Evolutionary conservation across 2,113 vertebrate genomes (phyloP).

Genomic region (Neolamprologus variostigma): DNA sequence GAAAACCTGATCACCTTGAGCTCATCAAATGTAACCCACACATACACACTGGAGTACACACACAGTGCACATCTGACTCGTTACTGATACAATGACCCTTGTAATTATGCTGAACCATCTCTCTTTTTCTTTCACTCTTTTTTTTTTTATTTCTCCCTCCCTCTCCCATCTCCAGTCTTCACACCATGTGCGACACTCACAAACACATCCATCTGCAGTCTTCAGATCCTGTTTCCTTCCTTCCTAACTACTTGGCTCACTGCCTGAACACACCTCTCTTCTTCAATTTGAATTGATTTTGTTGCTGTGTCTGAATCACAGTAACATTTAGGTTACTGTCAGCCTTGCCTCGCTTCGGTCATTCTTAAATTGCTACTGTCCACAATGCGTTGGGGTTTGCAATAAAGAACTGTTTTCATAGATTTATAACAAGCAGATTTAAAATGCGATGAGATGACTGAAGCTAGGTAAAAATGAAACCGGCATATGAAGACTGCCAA

Average conservation of each 20-base stretch:
- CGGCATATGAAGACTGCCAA: not conserved
- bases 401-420: not conserved
- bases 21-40: not conserved
- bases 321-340: not conserved
- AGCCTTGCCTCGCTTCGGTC: not conserved
- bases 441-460: not conserved
- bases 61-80: not conserved
- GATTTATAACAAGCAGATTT: not conserved
- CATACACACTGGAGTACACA: not conserved
- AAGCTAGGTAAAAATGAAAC: not conserved
- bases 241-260: not conserved
- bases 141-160: not conserved
- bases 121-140: not conserved
- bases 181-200: not conserved
- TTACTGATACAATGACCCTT: not conserved
- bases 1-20: not conserved
- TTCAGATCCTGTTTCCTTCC: not conserved
- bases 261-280: not conserved
- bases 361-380: not conserved
- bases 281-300: constrained; percentile 1
- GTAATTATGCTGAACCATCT: constrained; percentile 12
- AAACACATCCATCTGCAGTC: not conserved
- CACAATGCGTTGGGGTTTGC: not conserved
- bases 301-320: not conserved
- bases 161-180: not conserved